Evolutionary conservation across 2,888 invertebrate species (phyloP).

Genomic region (Troides oblongomaculatus): DNA sequence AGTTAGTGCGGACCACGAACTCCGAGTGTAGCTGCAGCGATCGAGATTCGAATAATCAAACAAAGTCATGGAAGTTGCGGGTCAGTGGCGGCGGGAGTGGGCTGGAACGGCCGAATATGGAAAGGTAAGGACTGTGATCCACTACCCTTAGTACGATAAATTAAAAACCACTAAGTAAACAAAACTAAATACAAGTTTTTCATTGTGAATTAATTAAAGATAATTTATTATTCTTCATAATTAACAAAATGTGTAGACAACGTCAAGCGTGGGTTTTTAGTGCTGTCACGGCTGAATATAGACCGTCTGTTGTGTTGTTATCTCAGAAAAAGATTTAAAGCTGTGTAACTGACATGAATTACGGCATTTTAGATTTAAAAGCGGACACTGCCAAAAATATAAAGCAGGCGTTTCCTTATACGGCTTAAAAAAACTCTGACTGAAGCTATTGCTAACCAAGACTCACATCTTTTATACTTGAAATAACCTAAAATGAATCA

Average conservation of each 20-base stretch:
- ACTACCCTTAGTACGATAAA: slow-evolving; percentile 32
- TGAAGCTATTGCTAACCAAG: slow-evolving; percentile 47
- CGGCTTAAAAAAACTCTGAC: slow-evolving; percentile 62
- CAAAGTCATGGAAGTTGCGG: slow-evolving; percentile 71
- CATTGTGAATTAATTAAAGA: not conserved
- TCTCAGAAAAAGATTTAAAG: slow-evolving; percentile 20
- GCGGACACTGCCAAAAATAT: slow-evolving; percentile 75
- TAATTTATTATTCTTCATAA: slow-evolving; percentile 25
- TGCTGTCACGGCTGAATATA: slow-evolving; percentile 25
- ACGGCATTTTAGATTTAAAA: slow-evolving; percentile 40
- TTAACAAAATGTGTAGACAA: slow-evolving; percentile 11
- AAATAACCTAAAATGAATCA: slow-evolving; percentile 55
- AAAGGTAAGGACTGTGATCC: slow-evolving; percentile 57
- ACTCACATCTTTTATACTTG: slow-evolving; percentile 45
- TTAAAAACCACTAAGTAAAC: slow-evolving; percentile 5
- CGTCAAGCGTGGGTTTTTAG: slow-evolving; percentile 25
- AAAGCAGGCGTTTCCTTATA: slow-evolving; percentile 71
- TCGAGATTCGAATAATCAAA: slow-evolving; percentile 47
- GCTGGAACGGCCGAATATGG: slow-evolving; percentile 76
- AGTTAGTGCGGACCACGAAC: slow-evolving; percentile 45
- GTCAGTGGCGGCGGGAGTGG: slow-evolving; percentile 76
- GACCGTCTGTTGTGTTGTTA: slow-evolving; percentile 26
- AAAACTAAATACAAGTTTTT: slow-evolving; percentile 9
- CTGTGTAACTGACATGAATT: slow-evolving; percentile 27
- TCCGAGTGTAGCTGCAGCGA: slow-evolving; percentile 75